Evolutionary conservation across 1,140 invertebrate species (phyloP).

Genomic region (Drosophila parabipectinata): DNA sequence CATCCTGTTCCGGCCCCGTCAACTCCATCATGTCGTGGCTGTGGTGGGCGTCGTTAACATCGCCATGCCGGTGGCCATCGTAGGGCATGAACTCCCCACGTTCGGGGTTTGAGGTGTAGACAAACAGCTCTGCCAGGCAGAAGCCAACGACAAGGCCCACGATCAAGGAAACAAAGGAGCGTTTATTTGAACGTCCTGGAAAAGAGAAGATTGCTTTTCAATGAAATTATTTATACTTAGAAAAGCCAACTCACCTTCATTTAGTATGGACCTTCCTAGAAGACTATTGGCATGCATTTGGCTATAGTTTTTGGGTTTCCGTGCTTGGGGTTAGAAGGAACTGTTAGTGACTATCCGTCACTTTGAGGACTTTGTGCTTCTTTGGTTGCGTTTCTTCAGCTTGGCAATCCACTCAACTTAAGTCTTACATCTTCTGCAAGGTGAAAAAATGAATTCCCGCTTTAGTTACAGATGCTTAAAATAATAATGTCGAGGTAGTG

Average conservation of each 20-base stretch:
- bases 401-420: not conserved
- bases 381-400: conserved; percentile 61
- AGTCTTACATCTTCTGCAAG: conserved; percentile 69
- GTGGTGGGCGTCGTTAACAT: conserved; percentile 86
- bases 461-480: not conserved
- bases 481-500: not conserved
- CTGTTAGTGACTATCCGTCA: not conserved
- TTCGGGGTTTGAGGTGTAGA: conserved; percentile 67
- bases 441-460: not conserved
- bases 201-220: not conserved
- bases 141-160: conserved; percentile 79
- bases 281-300: conserved; percentile 79
- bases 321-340: conserved; percentile 12
- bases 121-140: conserved; percentile 75
- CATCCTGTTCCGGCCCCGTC: conserved; percentile 85
- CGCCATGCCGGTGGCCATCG: conserved; percentile 70
- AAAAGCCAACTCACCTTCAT: conserved; percentile 59
- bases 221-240: not conserved
- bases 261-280: conserved; percentile 66
- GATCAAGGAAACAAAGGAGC: conserved; percentile 73
- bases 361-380: conserved; percentile 29
- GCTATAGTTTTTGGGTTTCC: conserved; percentile 15
- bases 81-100: conserved; percentile 60
- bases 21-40: conserved; percentile 86
- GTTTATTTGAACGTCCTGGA: conserved; percentile 76